phyloP scores from a whole-genome alignment of 2,888 invertebrate species.

The Blastobasis adustella region DNA sequence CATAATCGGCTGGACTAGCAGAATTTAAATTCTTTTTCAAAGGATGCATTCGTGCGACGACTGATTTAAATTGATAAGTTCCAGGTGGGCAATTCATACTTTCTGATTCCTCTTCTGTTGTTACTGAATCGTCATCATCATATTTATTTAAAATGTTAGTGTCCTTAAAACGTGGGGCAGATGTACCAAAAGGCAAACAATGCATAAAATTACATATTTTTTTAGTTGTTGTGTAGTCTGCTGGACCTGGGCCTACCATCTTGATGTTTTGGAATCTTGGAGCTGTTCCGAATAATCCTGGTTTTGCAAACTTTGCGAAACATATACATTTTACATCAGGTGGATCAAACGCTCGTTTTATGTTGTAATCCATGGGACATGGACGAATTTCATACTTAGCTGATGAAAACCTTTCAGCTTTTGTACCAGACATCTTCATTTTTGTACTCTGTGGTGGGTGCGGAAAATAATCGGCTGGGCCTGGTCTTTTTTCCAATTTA shows the following conservation, averaged over 20 bases:
- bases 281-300: conserved; percentile 42
- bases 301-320: conserved; percentile 34
- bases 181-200: conserved; percentile 47
- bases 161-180: conserved; percentile 38
- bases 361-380: conserved; percentile 42
- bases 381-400: conserved; percentile 27
- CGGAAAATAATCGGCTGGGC: conserved; percentile 47
- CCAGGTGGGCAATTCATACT: conserved; percentile 21
- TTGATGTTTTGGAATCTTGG: conserved; percentile 34
- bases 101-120: conserved; percentile 10
- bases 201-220: conserved; percentile 26
- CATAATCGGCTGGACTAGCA: conserved; percentile 40
- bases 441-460: conserved; percentile 28
- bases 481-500: conserved; percentile 39
- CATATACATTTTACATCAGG: conserved; percentile 22
- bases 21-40: conserved; percentile 29
- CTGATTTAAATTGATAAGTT: conserved; percentile 52
- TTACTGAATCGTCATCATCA: conserved; percentile 19
- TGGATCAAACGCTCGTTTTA: conserved; percentile 47
- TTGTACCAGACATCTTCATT: conserved; percentile 34
- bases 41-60: conserved; percentile 42
- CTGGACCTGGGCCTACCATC: conserved; percentile 47
- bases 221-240: conserved; percentile 29
- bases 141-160: conserved; percentile 13
- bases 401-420: conserved; percentile 33